Evolutionary conservation across 2,113 vertebrate genomes (phyloP).

Genomic region (Apus apus): DNA sequence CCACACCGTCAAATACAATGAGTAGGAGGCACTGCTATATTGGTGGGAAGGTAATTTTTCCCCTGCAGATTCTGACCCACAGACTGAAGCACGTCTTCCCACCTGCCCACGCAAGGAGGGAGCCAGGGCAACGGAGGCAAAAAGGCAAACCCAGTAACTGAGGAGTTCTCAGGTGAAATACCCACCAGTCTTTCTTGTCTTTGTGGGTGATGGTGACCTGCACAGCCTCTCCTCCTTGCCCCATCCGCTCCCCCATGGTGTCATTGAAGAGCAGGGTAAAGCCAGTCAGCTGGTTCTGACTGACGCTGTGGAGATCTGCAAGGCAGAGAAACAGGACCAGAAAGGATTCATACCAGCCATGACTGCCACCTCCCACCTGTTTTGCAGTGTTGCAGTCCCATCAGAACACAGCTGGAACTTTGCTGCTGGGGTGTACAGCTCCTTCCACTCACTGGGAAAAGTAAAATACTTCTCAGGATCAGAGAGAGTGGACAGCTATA

Average conservation of each 20-base stretch:
- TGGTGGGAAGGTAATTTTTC: not conserved
- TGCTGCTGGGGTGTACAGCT: not conserved
- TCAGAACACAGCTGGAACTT: not conserved
- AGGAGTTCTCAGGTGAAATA: not conserved
- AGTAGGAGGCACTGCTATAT: not conserved
- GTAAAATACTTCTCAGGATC: not conserved
- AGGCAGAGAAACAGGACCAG: not conserved
- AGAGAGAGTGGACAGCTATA: not conserved
- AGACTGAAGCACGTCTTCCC: not conserved
- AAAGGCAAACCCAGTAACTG: not conserved
- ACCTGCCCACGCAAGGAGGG: not conserved
- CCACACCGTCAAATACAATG: not conserved
- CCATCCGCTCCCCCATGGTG: conserved; percentile 75
- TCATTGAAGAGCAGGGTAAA: conserved; percentile 88
- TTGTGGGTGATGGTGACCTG: conserved; percentile 82
- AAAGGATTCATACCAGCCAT: not conserved
- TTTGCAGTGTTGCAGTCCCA: not conserved
- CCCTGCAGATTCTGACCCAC: not conserved
- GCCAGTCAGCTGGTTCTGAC: conserved; percentile 75
- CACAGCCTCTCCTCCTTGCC: conserved; percentile 81
- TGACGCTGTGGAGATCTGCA: conserved; percentile 77
- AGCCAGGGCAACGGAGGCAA: not conserved
- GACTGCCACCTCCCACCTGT: not conserved
- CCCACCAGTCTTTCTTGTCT: conserved; percentile 85
- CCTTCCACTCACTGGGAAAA: not conserved